These are phyloP conservation scores for Acheta domesticus DNA, from an alignment of 2,888 invertebrate species.

Conservation along the genomic window DNA sequence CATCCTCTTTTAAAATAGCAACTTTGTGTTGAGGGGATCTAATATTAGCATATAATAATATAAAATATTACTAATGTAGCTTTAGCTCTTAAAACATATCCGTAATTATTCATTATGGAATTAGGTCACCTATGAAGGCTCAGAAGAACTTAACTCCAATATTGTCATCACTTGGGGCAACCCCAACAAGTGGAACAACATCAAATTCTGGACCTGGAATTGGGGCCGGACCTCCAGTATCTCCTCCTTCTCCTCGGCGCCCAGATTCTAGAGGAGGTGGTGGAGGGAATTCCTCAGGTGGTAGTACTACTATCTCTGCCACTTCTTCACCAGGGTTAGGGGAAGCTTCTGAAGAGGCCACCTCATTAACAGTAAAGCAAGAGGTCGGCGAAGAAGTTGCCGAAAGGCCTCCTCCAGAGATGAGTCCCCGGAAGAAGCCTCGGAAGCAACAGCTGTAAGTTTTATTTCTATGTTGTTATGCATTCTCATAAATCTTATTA, in stretches of 20 bases:
- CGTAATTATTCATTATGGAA: too few species aligned
- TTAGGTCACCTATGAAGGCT: slow-evolving; percentile 59
- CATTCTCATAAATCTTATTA: too few species aligned
- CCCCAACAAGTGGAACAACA: slow-evolving; percentile 31
- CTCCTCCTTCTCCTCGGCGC: slow-evolving; percentile 40
- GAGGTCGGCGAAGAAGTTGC: slow-evolving; percentile 45
- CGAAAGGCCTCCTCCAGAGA: slow-evolving; percentile 55
- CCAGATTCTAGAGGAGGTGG: slow-evolving; percentile 40
- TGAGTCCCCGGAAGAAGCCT: slow-evolving; percentile 86
- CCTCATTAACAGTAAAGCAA: slow-evolving; percentile 37
- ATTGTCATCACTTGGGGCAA: slow-evolving; percentile 43
- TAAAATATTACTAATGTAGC: too few species aligned
- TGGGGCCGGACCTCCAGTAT: slow-evolving; percentile 37
- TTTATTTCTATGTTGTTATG: not conserved
- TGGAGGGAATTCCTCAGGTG: slow-evolving; percentile 52
- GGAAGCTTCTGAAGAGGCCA: slow-evolving; percentile 44
- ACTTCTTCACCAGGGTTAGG: slow-evolving; percentile 75
- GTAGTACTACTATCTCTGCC: slow-evolving; percentile 84
- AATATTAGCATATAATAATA: too few species aligned
- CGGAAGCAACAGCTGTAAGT: slow-evolving; percentile 82
- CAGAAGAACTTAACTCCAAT: slow-evolving; percentile 58
- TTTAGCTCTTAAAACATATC: too few species aligned
- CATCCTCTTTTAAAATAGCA: not conserved
- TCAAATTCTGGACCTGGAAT: not conserved
- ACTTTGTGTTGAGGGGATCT: not conserved